A percentile compares a stretch with the other conserved stretches of the same genome.
Conservation (phyloP, 2,888 invertebrate species). For the Meganola albula region DNA sequence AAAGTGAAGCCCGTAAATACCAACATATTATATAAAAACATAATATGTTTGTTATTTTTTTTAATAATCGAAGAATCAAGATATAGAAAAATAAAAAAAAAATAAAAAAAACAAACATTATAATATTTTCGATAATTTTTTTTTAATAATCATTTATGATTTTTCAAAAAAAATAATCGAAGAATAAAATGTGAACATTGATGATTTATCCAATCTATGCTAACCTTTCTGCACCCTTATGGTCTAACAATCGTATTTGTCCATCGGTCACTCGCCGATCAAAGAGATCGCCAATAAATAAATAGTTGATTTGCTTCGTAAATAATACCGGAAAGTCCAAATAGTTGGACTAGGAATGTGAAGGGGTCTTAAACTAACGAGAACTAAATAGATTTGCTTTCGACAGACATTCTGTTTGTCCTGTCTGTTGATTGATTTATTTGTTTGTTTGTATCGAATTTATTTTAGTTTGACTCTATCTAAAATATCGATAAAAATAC, state of each 20-base stretch:
- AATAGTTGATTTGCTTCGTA: conserved; percentile 73
- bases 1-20: too few species aligned
- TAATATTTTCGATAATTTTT: too few species aligned
- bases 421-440: conserved; percentile 31
- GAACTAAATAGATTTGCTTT: conserved; percentile 57
- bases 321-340: conserved; percentile 57
- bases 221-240: conserved; percentile 40
- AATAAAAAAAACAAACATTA: too few species aligned
- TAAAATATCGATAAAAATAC: too few species aligned
- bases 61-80: too few species aligned
- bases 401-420: conserved; percentile 37
- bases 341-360: conserved; percentile 60
- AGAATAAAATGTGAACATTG: too few species aligned
- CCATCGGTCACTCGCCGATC: conserved; percentile 62
- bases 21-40: too few species aligned
- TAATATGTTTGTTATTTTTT: too few species aligned
- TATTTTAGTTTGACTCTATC: too few species aligned
- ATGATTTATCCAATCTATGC: conserved; percentile 38
- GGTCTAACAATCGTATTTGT: conserved; percentile 60
- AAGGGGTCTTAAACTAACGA: conserved; percentile 53
- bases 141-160: too few species aligned
- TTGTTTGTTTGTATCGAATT: conserved; percentile 27
- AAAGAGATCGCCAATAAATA: conserved; percentile 72
- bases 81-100: too few species aligned
- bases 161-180: too few species aligned